These are phyloP conservation scores for Nasonia longicornis DNA, from an alignment of 1,140 invertebrate genomes.

Conservation along the genomic window DNA sequence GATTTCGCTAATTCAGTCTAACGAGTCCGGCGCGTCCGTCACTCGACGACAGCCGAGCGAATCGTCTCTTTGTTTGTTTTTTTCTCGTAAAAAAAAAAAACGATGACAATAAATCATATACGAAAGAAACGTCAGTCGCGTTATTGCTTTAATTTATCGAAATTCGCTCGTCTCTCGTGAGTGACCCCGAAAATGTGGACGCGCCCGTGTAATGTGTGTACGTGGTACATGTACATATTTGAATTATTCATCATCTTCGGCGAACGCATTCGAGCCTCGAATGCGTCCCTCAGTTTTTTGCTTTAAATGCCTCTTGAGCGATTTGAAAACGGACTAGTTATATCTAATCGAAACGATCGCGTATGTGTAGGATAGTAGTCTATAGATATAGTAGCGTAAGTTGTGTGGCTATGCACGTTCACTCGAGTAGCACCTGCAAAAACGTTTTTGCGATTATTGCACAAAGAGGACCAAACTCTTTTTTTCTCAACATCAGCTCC, in stretches of 20 bases:
- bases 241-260: background rate
- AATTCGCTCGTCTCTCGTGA: constrained; percentile 32
- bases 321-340: background rate
- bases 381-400: background rate
- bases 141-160: constrained; percentile 18
- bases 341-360: background rate
- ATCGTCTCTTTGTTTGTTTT: background rate
- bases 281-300: background rate
- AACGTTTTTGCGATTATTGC: constrained; percentile 1
- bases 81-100: background rate
- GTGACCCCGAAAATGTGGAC: constrained; percentile 6
- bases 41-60: constrained; percentile 15
- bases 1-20: constrained; percentile 45
- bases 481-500: background rate
- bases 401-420: background rate
- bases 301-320: background rate
- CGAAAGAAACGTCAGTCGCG: background rate
- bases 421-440: background rate
- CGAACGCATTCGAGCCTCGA: background rate
- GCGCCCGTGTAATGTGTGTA: constrained; percentile 6
- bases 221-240: background rate
- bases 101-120: background rate
- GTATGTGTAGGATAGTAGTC: background rate
- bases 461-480: background rate
- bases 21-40: constrained; percentile 20